Evolutionary conservation across 2,113 vertebrate genomes (phyloP), one percentile per base, ranked within the genome.

Genomic region (Crocuta crocuta): DNA sequence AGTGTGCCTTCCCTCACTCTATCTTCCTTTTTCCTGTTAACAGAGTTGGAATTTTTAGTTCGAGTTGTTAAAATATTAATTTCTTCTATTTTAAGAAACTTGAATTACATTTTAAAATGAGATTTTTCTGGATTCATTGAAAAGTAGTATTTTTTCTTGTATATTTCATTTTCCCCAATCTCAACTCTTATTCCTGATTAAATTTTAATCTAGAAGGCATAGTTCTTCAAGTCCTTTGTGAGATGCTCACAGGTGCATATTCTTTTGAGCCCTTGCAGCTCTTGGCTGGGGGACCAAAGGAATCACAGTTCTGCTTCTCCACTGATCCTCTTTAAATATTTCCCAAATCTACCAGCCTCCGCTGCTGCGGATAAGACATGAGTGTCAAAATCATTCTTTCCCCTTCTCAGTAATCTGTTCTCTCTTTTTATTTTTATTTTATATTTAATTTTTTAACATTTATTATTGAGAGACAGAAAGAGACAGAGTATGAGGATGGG

Each of bases 41-140:
- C 84, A 55, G 17, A 10, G 73, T 74, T 80, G 28, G n/a, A 74
- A 92, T 68, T 78, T 91, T 85, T 89, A 55, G 58, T 92, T 23
- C 33, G 66, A 68, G 16, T 91, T 85, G 61, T 85, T 94, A 92
- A 87, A 97, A 58, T 63, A 68, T 65, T 92, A 21, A 35, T 92
- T 94, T 91, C 28, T 84, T 73, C 73, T 93, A 55, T 73, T 89
- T 89, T 74, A 90, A 92, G 50, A 96, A 82, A 83, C 16, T 35
- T 55, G 10, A 76, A 78, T 90, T 91, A 71, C 17, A 28, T 58
- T 86, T 65, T 28, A 55, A 94, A 83, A 65, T 28, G 31, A 85
- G 43, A 90, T n/a, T 58, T 78, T 82, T n/a, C 2, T 79, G 26
- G 35, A 80, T 66, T 91, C 16, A 87, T 45, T 91, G 81, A 88